A percentile compares a stretch with the other conserved stretches of the same genome.
These are phyloP conservation scores for Idaea dimidiata DNA, from an alignment of 2,888 invertebrate genomes.

Conservation along the genomic window DNA sequence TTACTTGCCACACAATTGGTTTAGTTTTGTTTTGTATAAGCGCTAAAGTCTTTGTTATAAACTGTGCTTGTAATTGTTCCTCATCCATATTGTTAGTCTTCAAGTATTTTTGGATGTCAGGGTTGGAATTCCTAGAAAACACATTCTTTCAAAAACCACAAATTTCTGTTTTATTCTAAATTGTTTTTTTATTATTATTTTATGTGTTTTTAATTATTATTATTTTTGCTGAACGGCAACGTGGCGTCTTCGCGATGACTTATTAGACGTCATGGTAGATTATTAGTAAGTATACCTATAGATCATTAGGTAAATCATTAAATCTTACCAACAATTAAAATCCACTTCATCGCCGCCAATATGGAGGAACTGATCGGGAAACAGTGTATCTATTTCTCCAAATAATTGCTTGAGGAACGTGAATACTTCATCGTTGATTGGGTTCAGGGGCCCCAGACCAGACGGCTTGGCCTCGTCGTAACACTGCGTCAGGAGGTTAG, in stretches of 20 bases:
- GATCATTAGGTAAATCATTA: too few relatives aligned
- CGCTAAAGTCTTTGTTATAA: conserved; percentile 45
- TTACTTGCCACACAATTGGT: conserved; percentile 57
- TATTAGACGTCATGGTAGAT: too few relatives aligned
- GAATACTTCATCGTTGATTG: conserved; percentile 83
- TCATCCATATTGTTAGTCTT: conserved; percentile 35
- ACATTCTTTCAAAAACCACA: not conserved
- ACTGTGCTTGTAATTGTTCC: conserved; percentile 41
- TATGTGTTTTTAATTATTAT: too few relatives aligned
- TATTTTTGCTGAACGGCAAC: too few relatives aligned
- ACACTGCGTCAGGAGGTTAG: conserved; percentile 87
- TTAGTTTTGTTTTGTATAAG: conserved; percentile 38
- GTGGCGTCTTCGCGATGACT: too few relatives aligned
- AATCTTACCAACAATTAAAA: conserved; percentile 87
- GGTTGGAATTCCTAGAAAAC: conserved; percentile 49
- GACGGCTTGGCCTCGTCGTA: conserved; percentile 57
- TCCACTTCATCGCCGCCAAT: conserved; percentile 95
- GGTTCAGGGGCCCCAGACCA: conserved; percentile 89
- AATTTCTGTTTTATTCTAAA: too few relatives aligned
- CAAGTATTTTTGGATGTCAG: conserved; percentile 44
- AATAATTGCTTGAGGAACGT: conserved; percentile 84
- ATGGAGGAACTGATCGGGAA: conserved; percentile 91
- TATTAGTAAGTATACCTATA: too few relatives aligned
- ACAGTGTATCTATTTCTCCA: conserved; percentile 83
- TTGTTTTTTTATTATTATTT: too few relatives aligned